phyloP scores from a whole-genome alignment of 1,140 invertebrate species.

The Caenorhabditis latens region DNA sequence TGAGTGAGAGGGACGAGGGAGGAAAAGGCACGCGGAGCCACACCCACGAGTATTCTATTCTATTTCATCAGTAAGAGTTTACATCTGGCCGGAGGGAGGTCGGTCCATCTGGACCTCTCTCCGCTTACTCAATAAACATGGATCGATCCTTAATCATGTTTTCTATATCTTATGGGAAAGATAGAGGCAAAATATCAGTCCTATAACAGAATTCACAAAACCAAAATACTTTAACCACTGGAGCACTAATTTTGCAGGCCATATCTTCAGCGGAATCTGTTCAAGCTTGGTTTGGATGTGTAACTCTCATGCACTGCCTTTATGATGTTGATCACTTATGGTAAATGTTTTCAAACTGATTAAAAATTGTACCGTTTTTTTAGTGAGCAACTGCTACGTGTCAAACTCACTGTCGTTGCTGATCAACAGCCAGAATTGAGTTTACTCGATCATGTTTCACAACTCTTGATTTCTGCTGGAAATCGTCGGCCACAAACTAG shows the following conservation, averaged over 20 bases:
- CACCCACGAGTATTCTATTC: too few species aligned
- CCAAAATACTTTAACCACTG: constrained; percentile 80
- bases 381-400: constrained; percentile 84
- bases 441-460: constrained; percentile 70
- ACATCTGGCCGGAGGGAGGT: too few species aligned
- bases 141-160: too few species aligned
- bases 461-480: constrained; percentile 77
- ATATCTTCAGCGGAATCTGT: constrained; percentile 92
- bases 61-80: too few species aligned
- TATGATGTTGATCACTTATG: constrained; percentile 90
- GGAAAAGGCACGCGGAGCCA: too few species aligned
- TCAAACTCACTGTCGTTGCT: constrained; percentile 84
- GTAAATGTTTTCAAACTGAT: constrained; percentile 81
- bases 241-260: constrained; percentile 93
- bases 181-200: too few species aligned
- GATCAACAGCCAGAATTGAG: constrained; percentile 63
- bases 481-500: constrained; percentile 88
- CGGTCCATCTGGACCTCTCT: too few species aligned
- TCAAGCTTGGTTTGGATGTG: constrained; percentile 88
- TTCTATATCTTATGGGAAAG: too few species aligned
- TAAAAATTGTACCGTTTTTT: not conserved
- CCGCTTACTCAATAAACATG: too few species aligned
- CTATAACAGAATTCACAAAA: too few species aligned
- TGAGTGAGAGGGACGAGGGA: too few species aligned
- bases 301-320: constrained; percentile 90